Conservation (phyloP, 2,888 invertebrate genomes). For the Papilio protenor region DNA sequence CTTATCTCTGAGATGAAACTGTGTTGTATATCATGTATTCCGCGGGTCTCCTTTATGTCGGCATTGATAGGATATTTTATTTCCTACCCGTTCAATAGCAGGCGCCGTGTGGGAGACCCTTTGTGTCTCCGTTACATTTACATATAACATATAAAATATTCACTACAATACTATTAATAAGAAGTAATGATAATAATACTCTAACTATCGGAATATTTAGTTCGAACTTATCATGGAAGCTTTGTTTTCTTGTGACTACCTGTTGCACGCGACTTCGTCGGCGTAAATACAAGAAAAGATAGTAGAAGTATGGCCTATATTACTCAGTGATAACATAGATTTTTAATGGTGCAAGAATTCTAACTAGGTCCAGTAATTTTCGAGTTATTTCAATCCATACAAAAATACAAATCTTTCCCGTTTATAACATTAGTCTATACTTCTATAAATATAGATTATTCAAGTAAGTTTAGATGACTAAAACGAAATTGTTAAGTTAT, state of each 20-base stretch:
- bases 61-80: constrained; percentile 81
- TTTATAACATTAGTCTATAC: no score
- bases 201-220: not conserved
- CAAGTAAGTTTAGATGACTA: no score
- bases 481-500: no score
- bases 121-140: constrained; percentile 43
- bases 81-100: constrained; percentile 68
- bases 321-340: no score
- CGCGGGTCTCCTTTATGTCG: constrained; percentile 64
- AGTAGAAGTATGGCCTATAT: no score
- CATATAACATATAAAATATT: constrained; percentile 13
- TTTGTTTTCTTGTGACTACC: not conserved
- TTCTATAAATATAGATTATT: no score
- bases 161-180: not conserved
- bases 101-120: constrained; percentile 45
- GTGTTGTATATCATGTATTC: constrained; percentile 40
- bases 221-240: not conserved
- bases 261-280: not conserved
- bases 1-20: constrained; percentile 10
- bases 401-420: no score
- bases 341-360: no score
- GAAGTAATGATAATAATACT: not conserved
- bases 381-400: no score
- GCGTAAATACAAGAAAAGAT: no score
- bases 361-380: no score